Base-by-base conservation (phyloP, 2,888 invertebrate genomes). In the Biston stratarius region DNA sequence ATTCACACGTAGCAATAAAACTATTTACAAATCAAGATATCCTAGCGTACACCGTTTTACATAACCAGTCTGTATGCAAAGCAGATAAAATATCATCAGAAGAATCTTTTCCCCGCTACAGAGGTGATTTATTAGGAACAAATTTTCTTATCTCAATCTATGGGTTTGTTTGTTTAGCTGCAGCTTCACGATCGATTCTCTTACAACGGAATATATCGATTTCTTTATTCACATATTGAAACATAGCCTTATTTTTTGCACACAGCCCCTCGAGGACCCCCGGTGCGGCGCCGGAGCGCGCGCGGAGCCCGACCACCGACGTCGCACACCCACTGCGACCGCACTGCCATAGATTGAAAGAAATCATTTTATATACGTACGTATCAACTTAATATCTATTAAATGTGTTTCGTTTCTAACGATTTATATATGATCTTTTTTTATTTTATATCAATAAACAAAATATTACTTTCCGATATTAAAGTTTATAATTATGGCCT, bases 231-330 rank as follows among this genome's bases (percentile, higher is more conserved):
- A 59, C 24, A 24, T 49, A 33, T 60, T 55, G 11, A 48, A 56
- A 24, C n/a, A 36, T 45, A 45, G 38, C 47, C 51, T 63, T 68
- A 57, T 57, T 69, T 69, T 72, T 68, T 62, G 70, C 69, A 52
- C 67, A 59, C 52, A 52, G 75, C 71, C 57, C 68, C 70, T 66
- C 71, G 67, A 64, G 68, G 78, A 67, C 79, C 82, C 81, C 81
- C 77, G 74, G 73, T 65, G 73, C 24, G 24, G 24, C 24, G 45
- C 24, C 36, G 57, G 24, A 47, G 40, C 68, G 24, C 24, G 24
- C 24, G 24, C 49, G 70, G 36, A 8, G 33, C 47, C 15, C 44
- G 84, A 84, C 84, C 84, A 84, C 84, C 84, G 73, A 76, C 77
- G 78, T 71, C 71, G 84, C 76, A 75, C 76, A 68, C 79, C 77